A percentile compares a stretch with the other conserved stretches of the same genome.
These are phyloP conservation scores for Urosaurus nigricauda DNA, from an alignment of 2,797 vertebrate species.

Conservation along the genomic window DNA sequence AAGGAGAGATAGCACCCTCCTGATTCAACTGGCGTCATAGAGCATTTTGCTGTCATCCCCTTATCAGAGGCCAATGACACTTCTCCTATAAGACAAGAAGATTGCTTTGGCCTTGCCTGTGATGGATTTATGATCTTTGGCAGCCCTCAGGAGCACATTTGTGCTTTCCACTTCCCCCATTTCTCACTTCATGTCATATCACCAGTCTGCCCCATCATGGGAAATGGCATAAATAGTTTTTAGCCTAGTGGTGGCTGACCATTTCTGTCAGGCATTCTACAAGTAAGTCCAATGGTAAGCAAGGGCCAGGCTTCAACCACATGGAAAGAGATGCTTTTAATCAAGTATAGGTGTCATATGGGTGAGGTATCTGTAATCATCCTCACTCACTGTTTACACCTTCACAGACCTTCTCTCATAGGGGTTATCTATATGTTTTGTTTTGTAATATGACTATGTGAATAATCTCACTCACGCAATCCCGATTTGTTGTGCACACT, in stretches of 20 bases:
- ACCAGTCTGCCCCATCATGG: background rate
- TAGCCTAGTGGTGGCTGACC: background rate
- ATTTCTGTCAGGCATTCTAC: background rate
- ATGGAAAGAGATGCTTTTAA: background rate
- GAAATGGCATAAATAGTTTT: background rate
- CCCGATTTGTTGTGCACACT: too few relatives aligned
- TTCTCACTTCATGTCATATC: conserved; percentile 13
- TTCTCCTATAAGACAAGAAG: conserved; percentile 11
- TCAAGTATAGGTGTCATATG: background rate
- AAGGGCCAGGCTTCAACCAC: background rate
- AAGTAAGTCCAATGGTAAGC: background rate
- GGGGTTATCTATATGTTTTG: too few relatives aligned
- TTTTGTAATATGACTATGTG: too few relatives aligned
- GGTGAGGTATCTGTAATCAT: background rate
- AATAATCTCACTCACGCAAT: too few relatives aligned
- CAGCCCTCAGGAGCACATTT: background rate
- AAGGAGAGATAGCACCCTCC: background rate
- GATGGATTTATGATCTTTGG: conserved; percentile 34
- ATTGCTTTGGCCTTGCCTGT: conserved; percentile 33
- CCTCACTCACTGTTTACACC: background rate
- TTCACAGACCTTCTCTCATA: background rate
- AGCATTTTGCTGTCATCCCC: background rate
- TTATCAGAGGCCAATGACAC: conserved; percentile 19
- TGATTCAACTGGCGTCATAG: background rate
- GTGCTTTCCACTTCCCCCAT: background rate